Evolutionary conservation across 2,113 vertebrate genomes (phyloP).

Genomic region (Dipodomys ordii): DNA sequence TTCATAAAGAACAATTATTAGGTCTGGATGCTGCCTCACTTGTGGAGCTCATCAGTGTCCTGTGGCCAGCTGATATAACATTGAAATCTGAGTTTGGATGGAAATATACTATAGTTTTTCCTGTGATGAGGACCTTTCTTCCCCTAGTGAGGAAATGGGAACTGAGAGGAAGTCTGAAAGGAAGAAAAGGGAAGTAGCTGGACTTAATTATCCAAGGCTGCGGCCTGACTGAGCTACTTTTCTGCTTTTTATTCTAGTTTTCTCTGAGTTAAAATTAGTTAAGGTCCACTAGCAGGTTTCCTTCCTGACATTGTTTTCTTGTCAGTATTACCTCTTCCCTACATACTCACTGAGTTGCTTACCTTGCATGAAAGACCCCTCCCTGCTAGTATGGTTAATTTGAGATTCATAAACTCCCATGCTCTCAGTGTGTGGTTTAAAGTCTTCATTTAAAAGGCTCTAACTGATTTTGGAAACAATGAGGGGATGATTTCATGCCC

Average conservation of each 20-base stretch:
- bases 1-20: background rate
- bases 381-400: background rate
- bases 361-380: background rate
- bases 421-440: background rate
- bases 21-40: background rate
- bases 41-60: background rate
- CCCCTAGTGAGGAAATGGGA: background rate
- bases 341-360: background rate
- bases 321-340: background rate
- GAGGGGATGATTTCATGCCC: background rate
- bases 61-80: background rate
- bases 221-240: background rate
- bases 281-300: constrained; percentile 30
- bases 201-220: background rate
- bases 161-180: background rate
- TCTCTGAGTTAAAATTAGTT: constrained; percentile 65
- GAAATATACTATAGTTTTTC: background rate
- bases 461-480: background rate
- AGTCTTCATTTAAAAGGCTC: background rate
- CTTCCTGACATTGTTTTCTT: constrained; percentile 33
- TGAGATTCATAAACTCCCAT: background rate
- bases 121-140: background rate
- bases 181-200: background rate
- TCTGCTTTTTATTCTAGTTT: constrained; percentile 37
- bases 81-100: background rate